phyloP scores from a whole-genome alignment of 2,888 invertebrate genomes.

The Cantharis rustica region DNA sequence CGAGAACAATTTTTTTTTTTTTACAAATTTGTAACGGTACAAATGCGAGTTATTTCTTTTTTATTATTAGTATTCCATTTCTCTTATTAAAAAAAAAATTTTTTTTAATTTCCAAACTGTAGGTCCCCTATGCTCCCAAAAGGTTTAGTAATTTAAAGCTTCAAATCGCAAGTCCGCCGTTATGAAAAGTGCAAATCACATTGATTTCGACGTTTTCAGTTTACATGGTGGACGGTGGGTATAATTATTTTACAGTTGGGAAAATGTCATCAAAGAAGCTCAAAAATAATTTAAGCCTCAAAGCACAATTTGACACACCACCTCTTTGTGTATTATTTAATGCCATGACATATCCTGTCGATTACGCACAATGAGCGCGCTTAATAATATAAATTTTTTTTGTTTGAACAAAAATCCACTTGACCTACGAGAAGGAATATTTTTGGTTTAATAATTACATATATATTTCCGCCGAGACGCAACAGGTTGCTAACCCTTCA shows the following conservation, averaged over 20 bases:
- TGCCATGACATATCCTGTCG: neutral
- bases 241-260: neutral
- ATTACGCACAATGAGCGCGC: no score
- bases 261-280: neutral
- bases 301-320: neutral
- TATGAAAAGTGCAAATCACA: neutral
- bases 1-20: no score
- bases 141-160: no score
- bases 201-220: neutral
- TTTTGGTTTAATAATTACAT: neutral
- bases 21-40: no score
- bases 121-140: no score
- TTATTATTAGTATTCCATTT: no score
- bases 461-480: neutral
- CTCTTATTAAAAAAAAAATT: no score
- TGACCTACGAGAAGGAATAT: neutral
- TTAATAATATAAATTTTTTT: neutral
- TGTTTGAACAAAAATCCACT: neutral
- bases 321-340: neutral
- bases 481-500: neutral
- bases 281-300: neutral
- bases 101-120: no score
- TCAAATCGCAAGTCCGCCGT: no score
- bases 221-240: neutral
- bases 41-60: no score